These are phyloP conservation scores for Cloeon dipterum DNA, from an alignment of 2,888 invertebrate species.

Conservation along the genomic window DNA sequence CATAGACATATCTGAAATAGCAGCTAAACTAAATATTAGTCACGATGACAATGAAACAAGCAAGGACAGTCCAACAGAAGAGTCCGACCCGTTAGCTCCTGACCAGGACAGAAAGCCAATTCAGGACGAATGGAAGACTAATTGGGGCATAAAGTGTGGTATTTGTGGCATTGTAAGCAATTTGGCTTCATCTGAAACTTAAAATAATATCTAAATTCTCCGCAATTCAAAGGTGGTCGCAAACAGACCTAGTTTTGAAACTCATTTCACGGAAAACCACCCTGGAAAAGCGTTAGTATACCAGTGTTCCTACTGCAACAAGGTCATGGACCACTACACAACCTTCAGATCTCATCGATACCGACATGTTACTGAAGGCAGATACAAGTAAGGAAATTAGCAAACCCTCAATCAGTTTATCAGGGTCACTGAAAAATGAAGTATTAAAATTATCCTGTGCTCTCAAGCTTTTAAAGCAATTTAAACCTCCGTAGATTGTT, in stretches of 20 bases:
- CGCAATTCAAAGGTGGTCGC: slow-evolving; percentile 17
- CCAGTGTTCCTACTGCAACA: slow-evolving; percentile 30
- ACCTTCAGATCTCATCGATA: slow-evolving; percentile 30
- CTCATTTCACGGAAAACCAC: slow-evolving; percentile 21
- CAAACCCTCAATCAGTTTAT: background rate
- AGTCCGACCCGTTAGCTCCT: too few species aligned
- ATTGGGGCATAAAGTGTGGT: slow-evolving; percentile 29
- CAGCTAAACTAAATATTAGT: too few species aligned
- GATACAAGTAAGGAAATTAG: slow-evolving; percentile 27
- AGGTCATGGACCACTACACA: slow-evolving; percentile 27
- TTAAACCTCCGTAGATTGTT: too few species aligned
- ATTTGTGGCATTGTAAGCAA: slow-evolving; percentile 19
- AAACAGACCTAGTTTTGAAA: slow-evolving; percentile 25
- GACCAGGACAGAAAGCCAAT: slow-evolving; percentile 26
- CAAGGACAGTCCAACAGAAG: too few species aligned
- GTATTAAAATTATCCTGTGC: too few species aligned
- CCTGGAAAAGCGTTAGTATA: slow-evolving; percentile 23
- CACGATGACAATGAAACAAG: too few species aligned
- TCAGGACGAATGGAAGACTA: slow-evolving; percentile 18
- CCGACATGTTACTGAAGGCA: slow-evolving; percentile 28
- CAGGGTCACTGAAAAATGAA: too few species aligned
- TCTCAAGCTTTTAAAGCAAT: too few species aligned
- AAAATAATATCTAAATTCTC: background rate
- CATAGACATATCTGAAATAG: too few species aligned
- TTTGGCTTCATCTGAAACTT: background rate